A percentile compares a stretch with the other conserved stretches of the same genome.
phyloP scores from a whole-genome alignment of 2,797 vertebrate species.

The Anas bernieri region DNA sequence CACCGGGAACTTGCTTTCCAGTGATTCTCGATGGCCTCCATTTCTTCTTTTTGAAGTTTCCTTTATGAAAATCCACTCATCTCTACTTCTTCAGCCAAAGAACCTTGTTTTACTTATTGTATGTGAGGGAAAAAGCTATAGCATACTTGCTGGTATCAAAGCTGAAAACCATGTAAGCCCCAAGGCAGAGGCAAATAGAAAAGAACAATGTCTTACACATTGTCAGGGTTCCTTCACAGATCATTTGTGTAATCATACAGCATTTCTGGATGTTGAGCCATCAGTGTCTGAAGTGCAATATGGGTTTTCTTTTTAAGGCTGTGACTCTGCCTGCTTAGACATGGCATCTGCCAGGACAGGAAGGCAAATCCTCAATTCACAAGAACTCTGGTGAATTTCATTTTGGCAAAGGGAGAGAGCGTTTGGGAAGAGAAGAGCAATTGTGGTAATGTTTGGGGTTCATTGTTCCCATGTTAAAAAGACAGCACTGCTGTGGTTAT shows the following conservation, averaged over 20 bases:
- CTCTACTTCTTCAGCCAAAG: not conserved
- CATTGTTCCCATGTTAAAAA: not conserved
- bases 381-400: not conserved
- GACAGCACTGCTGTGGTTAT: not conserved
- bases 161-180: accelerated
- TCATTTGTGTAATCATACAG: not conserved
- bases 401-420: not conserved
- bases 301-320: not conserved
- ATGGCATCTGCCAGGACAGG: not conserved
- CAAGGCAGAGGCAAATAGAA: not conserved
- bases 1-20: not conserved
- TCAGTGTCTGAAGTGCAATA: not conserved
- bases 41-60: not conserved
- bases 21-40: not conserved
- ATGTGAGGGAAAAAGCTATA: not conserved
- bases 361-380: not conserved
- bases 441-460: not conserved
- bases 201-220: not conserved
- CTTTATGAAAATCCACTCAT: not conserved
- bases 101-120: not conserved
- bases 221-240: not conserved
- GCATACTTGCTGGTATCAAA: not conserved
- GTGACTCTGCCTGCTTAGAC: not conserved
- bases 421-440: not conserved
- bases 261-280: not conserved